Conservation (phyloP, 2,113 vertebrate genomes). For the Polypterus bichir region DNA sequence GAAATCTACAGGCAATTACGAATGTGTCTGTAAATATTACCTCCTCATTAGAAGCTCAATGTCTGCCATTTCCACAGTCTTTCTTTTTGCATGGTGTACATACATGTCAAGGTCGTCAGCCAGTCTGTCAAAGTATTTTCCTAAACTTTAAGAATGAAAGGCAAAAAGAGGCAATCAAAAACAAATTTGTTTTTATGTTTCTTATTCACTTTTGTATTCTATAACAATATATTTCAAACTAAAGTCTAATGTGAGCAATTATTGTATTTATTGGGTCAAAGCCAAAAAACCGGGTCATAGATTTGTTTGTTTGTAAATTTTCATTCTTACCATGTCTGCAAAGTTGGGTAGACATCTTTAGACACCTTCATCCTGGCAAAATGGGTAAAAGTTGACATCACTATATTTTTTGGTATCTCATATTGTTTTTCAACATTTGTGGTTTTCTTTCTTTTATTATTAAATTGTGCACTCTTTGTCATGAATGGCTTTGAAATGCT, state of each 20-base stretch:
- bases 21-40: constrained; percentile 29
- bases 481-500: too few relatives aligned
- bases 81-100: constrained; percentile 65
- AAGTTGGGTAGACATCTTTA: constrained; percentile 44
- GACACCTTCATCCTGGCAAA: constrained; percentile 67
- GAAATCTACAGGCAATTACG: too few relatives aligned
- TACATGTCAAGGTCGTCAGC: constrained; percentile 67
- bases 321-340: constrained; percentile 62
- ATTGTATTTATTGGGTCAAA: too few relatives aligned
- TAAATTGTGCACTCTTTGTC: too few relatives aligned
- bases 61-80: constrained; percentile 70
- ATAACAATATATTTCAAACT: too few relatives aligned
- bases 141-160: constrained; percentile 40
- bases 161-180: neutral
- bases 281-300: too few relatives aligned
- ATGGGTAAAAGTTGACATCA: constrained; percentile 63
- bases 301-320: too few relatives aligned
- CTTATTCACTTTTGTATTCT: too few relatives aligned
- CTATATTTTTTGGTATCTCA: constrained; percentile 41
- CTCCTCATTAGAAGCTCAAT: constrained; percentile 72
- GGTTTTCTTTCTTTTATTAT: neutral
- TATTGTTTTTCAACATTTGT: neutral
- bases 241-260: too few relatives aligned
- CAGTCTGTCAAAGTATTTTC: constrained; percentile 63
- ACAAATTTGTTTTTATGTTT: too few relatives aligned